phyloP scores from a whole-genome alignment of 2,888 invertebrate genomes.

The Augiades crinisus region DNA sequence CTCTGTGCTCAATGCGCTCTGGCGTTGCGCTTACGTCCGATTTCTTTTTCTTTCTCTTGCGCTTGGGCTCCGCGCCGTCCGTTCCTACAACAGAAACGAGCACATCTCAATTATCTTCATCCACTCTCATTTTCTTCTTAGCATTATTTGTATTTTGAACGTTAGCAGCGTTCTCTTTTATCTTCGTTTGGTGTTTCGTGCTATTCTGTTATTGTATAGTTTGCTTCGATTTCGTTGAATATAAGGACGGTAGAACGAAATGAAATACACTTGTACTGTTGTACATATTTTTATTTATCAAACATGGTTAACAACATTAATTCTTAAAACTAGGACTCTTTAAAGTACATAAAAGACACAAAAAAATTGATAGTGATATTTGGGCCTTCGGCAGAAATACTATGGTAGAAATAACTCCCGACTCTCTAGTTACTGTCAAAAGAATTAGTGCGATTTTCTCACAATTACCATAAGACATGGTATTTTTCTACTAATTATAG shows the following conservation, averaged over 20 bases:
- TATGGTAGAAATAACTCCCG: no score
- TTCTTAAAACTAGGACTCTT: no score
- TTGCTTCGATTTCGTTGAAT: neutral
- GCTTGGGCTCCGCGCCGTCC: conserved; percentile 59
- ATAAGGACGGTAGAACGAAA: neutral
- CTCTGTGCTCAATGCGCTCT: conserved; percentile 73
- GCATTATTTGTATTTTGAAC: conserved; percentile 31
- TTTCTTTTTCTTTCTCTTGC: conserved; percentile 69
- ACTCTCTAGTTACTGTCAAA: no score
- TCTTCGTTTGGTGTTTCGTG: conserved; percentile 34
- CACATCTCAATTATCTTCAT: conserved; percentile 70
- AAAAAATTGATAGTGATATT: no score
- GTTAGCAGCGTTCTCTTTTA: conserved; percentile 6
- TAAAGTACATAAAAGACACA: no score
- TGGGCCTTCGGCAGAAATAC: no score
- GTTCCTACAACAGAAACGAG: conserved; percentile 78
- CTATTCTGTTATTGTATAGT: conserved; percentile 9
- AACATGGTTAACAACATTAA: neutral
- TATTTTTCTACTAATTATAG: no score
- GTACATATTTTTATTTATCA: neutral
- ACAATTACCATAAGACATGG: no score
- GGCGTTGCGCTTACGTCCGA: conserved; percentile 69
- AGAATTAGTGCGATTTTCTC: no score
- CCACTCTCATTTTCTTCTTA: conserved; percentile 48
- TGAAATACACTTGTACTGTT: neutral